These are phyloP conservation scores for Eutolmus rufibarbis DNA, from an alignment of 2,888 invertebrate genomes.

Conservation along the genomic window DNA sequence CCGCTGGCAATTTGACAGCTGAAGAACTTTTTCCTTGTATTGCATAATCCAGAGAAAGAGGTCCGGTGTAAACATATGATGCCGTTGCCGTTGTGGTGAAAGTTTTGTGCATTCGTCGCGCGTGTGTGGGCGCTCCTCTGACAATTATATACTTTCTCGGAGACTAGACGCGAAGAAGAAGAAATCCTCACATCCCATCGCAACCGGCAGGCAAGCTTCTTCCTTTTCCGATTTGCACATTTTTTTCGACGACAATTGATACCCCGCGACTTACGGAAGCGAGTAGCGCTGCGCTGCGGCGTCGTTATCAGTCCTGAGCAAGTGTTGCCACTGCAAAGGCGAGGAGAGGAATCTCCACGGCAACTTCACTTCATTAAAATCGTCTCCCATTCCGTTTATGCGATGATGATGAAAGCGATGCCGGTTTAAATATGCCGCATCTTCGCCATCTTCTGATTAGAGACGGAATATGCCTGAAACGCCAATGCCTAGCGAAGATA, in stretches of 20 bases:
- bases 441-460: neutral
- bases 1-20: conserved; percentile 28
- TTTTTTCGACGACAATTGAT: neutral
- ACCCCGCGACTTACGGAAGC: neutral
- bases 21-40: conserved; percentile 11
- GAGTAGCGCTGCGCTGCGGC: neutral
- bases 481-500: neutral
- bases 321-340: conserved; percentile 12
- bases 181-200: neutral
- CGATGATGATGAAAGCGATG: neutral
- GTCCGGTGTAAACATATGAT: neutral
- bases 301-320: neutral
- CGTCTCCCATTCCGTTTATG: neutral
- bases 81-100: neutral
- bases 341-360: neutral
- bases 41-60: neutral
- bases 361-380: neutral
- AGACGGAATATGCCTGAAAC: neutral
- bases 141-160: neutral
- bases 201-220: neutral
- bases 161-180: neutral
- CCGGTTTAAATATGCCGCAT: neutral
- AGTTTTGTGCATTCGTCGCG: neutral
- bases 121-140: neutral
- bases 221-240: neutral